phyloP scores from a whole-genome alignment of 2,113 vertebrate genomes.

The Sclerurus mexicanus region DNA sequence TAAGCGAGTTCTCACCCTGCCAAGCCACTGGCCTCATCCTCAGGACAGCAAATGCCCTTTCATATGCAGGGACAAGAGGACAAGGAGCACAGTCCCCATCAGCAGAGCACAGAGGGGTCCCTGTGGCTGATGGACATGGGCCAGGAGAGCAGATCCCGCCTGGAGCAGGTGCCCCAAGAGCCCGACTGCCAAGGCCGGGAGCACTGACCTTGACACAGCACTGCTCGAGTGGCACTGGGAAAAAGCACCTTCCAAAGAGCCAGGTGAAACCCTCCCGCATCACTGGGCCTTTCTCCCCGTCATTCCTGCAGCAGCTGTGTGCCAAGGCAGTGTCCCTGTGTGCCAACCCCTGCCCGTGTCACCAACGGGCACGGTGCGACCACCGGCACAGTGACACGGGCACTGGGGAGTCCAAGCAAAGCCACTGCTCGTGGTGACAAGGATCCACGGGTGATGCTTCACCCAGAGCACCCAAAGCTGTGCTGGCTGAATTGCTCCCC shows the following conservation, averaged over 20 bases:
- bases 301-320: neutral
- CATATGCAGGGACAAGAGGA: neutral
- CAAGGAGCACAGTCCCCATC: neutral
- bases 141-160: neutral
- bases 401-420: neutral
- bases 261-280: neutral
- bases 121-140: neutral
- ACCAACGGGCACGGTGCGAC: neutral
- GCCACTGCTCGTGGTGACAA: neutral
- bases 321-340: neutral
- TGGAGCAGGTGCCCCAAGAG: neutral
- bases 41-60: conserved; percentile 19
- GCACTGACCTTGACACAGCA: neutral
- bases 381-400: fast-evolving
- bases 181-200: neutral
- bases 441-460: neutral
- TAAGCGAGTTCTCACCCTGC: neutral
- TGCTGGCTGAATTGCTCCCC: fast-evolving
- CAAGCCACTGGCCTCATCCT: neutral
- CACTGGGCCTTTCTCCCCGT: neutral
- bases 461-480: neutral
- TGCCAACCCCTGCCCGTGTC: neutral
- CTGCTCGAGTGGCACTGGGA: neutral
- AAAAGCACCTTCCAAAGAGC: neutral
- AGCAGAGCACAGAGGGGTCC: neutral